These are phyloP conservation scores for Climacteris rufus DNA, from an alignment of 2,113 vertebrate genomes.

Conservation along the genomic window DNA sequence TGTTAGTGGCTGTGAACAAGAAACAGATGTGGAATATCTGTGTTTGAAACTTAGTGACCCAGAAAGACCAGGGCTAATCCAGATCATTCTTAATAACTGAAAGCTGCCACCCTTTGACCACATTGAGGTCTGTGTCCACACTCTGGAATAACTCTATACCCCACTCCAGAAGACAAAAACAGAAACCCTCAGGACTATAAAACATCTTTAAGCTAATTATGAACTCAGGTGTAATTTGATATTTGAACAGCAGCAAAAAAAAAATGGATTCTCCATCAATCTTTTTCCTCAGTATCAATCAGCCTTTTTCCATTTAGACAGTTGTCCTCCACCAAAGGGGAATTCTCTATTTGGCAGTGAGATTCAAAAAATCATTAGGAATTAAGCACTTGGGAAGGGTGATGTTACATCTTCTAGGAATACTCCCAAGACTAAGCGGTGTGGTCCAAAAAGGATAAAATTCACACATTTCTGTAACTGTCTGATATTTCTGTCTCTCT, in stretches of 20 bases:
- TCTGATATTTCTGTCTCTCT: neutral
- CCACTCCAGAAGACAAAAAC: neutral
- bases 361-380: neutral
- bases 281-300: neutral
- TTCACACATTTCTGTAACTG: neutral
- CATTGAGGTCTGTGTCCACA: neutral
- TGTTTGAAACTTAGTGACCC: constrained; percentile 58
- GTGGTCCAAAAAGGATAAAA: neutral
- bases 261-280: fast-evolving
- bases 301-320: neutral
- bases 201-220: neutral
- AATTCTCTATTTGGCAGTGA: neutral
- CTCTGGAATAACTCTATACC: neutral
- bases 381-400: neutral
- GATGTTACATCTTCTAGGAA: neutral
- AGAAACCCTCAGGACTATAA: neutral
- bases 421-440: neutral
- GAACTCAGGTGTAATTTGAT: neutral
- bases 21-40: constrained; percentile 68
- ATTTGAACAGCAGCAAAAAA: neutral
- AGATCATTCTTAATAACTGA: constrained; percentile 55
- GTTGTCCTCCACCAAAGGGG: neutral
- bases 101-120: constrained; percentile 41
- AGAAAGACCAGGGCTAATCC: constrained; percentile 47
- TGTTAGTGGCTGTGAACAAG: constrained; percentile 58